phyloP scores from a whole-genome alignment of 2,888 invertebrate genomes.

The Drosophila yooni region DNA sequence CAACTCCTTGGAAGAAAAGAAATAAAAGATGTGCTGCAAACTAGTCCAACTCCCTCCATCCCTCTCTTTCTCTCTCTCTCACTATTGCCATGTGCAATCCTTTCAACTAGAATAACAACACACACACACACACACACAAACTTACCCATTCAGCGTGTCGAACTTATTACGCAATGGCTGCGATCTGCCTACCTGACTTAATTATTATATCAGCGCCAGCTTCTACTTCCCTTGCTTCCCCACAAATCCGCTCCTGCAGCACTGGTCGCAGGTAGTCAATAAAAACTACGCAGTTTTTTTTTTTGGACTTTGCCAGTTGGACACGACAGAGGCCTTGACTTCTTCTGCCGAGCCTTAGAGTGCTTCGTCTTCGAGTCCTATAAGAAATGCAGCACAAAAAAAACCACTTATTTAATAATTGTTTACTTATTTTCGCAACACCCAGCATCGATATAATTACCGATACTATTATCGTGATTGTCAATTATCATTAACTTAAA shows the following conservation, averaged over 20 bases:
- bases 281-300: constrained; percentile 67
- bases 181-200: constrained; percentile 77
- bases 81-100: constrained; percentile 48
- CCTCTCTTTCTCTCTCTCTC: constrained; percentile 24
- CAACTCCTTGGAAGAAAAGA: constrained; percentile 19
- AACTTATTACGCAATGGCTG: constrained; percentile 76
- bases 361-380: constrained; percentile 60
- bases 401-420: background rate
- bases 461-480: constrained; percentile 7
- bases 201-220: constrained; percentile 74
- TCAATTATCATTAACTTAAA: background rate
- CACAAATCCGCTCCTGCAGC: background rate
- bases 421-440: constrained; percentile 11
- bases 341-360: constrained; percentile 40
- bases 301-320: constrained; percentile 47
- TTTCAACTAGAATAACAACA: constrained; percentile 67
- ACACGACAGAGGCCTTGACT: constrained; percentile 48
- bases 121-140: constrained; percentile 11
- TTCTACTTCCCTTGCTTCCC: constrained; percentile 6
- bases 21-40: constrained; percentile 38
- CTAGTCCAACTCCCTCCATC: constrained; percentile 59
- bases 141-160: constrained; percentile 38
- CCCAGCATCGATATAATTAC: constrained; percentile 11
- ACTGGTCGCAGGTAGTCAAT: constrained; percentile 53
- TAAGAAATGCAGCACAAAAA: constrained; percentile 45